Evolutionary conservation across 2,888 invertebrate species (phyloP), one percentile per base, ranked within the genome.

Genomic region (Xanthorhoe designata): DNA sequence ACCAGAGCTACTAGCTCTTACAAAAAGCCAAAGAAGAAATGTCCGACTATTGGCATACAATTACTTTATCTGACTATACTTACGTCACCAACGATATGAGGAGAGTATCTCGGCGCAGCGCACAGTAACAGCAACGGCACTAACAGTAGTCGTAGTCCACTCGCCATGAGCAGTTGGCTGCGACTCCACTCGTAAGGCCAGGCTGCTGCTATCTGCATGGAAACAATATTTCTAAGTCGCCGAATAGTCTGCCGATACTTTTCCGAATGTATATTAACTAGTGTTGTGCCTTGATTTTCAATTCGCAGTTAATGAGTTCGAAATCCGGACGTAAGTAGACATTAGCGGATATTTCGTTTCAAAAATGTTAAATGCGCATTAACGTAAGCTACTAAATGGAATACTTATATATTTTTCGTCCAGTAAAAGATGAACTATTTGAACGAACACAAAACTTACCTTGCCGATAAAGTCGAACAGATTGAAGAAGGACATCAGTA

Each of bases 401-500:
- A n/a, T n/a, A n/a, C n/a, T n/a, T n/a, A n/a, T n/a, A n/a, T n/a
- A n/a, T n/a, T n/a, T n/a, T n/a, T n/a, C n/a, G n/a, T n/a, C n/a
- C n/a, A n/a, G n/a, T n/a, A n/a, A n/a, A 24, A 24, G 24, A 24
- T 24, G 24, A n/a, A n/a, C n/a, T n/a, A n/a, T n/a, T n/a, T n/a
- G n/a, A n/a, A n/a, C n/a, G n/a, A 24, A 32, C 32, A 32, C 32
- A 32, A 32, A 32, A 32, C 8, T 78, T 87, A 97, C 96, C 94
- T 97, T 97, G 73, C 98, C 98, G 70, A 98, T 91, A 15, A 98
- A 95, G 89, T 98, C 98, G 57, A 97, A 96, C 3, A 96, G 94
- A 79, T 98, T 98, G 84, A 98, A 98, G 9, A 96, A 94, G 0
- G 98, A 96, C 97, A 98, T 98, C 65, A 98, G 94, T 50, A 98